These are phyloP conservation scores for Taphrorychus bicolor DNA, from an alignment of 2,888 invertebrate genomes.

Conservation along the genomic window DNA sequence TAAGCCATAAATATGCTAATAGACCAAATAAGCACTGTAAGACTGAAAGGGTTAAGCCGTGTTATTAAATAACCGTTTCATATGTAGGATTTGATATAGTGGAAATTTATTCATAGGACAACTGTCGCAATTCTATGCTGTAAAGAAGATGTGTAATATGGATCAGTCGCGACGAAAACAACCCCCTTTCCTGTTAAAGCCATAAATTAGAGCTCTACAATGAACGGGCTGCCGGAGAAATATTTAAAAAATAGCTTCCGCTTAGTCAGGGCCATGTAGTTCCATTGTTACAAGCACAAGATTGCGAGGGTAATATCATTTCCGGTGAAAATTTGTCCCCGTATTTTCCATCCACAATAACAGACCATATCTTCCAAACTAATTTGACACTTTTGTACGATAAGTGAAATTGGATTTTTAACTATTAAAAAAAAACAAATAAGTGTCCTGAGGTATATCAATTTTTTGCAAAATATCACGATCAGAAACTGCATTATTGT, in stretches of 20 bases:
- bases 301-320: conserved; percentile 38
- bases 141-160: conserved; percentile 25
- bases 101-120: conserved; percentile 39
- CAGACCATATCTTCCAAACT: conserved; percentile 35
- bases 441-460: too few species aligned
- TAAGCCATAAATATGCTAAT: conserved; percentile 32
- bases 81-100: conserved; percentile 32
- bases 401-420: conserved; percentile 38
- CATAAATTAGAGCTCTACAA: conserved; percentile 31
- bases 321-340: conserved; percentile 38
- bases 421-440: conserved; percentile 9
- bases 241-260: conserved; percentile 41
- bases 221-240: conserved; percentile 34
- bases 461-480: too few species aligned
- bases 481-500: too few species aligned
- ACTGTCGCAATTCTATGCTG: conserved; percentile 33
- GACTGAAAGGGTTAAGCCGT: conserved; percentile 33
- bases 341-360: conserved; percentile 34
- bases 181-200: conserved; percentile 25
- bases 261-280: conserved; percentile 33
- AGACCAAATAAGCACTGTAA: conserved; percentile 19
- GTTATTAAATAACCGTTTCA: conserved; percentile 33
- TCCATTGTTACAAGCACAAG: conserved; percentile 37
- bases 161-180: conserved; percentile 26
- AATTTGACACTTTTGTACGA: conserved; percentile 38